A percentile compares a stretch with the other conserved stretches of the same genome.
Evolutionary conservation across 2,113 vertebrate genomes (phyloP).

Genomic region (Vicugna pacos): DNA sequence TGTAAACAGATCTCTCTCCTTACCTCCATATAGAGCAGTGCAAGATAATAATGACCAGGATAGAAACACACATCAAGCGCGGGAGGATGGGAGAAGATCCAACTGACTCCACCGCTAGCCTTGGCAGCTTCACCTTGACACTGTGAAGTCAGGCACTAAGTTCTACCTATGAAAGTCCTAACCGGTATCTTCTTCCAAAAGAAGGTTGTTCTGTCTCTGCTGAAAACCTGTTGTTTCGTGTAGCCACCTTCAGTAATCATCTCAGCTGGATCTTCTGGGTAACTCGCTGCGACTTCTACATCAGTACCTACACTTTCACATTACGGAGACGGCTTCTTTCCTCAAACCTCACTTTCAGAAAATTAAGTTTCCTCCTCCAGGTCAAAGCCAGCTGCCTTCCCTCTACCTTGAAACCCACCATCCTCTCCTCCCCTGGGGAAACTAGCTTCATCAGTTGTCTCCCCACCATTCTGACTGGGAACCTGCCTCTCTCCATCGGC

Average conservation of each 20-base stretch:
- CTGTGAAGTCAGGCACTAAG: background rate
- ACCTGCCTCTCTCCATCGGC: background rate
- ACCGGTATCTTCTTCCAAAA: background rate
- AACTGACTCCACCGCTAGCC: too few species aligned
- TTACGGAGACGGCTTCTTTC: background rate
- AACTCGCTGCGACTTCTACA: background rate
- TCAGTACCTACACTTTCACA: background rate
- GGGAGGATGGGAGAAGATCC: background rate
- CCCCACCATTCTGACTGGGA: background rate
- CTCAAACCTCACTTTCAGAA: background rate
- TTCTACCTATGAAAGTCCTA: background rate
- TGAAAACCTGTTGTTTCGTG: fast-evolving
- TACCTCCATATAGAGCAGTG: background rate
- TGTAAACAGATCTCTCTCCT: fast-evolving
- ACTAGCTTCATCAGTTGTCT: background rate
- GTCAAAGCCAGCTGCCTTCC: background rate
- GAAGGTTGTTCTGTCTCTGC: background rate
- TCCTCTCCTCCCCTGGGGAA: background rate
- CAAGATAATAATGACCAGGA: background rate
- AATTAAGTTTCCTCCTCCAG: background rate
- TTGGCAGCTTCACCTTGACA: fast-evolving
- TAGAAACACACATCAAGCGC: background rate
- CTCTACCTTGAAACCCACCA: background rate
- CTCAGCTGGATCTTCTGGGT: background rate
- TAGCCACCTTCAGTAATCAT: background rate